phyloP scores from a whole-genome alignment of 2,797 vertebrate genomes.

The Ciconia nigra region DNA sequence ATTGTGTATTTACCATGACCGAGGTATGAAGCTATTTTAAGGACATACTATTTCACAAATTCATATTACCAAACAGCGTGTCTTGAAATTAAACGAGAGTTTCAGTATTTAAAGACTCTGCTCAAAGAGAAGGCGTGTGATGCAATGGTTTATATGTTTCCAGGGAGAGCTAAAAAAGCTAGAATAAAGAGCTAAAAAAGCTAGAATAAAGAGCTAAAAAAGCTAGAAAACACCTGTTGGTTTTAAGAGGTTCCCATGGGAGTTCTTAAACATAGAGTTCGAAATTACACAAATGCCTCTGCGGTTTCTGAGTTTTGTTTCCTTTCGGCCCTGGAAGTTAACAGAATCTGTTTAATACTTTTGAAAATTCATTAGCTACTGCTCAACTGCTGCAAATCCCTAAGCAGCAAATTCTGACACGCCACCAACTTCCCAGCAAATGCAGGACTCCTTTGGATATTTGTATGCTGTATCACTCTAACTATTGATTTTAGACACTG shows the following conservation, averaged over 20 bases:
- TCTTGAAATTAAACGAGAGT: neutral
- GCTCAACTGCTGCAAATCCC: neutral
- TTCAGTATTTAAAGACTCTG: neutral
- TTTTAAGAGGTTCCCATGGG: neutral
- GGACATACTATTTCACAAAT: neutral
- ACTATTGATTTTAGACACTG: neutral
- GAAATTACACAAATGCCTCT: neutral
- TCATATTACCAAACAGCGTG: neutral
- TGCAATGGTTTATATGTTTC: neutral
- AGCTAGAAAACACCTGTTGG: neutral
- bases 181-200: neutral
- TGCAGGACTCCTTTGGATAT: accelerated
- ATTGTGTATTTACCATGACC: neutral
- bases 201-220: neutral
- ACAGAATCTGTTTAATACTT: neutral
- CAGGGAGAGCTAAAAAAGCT: neutral
- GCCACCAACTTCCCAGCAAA: neutral
- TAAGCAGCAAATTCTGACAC: neutral
- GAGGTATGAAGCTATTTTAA: neutral
- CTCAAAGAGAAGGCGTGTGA: neutral
- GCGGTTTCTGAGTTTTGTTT: neutral
- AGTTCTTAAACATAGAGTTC: neutral
- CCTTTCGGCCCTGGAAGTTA: neutral
- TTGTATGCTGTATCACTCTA: neutral
- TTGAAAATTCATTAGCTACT: neutral